Conservation (phyloP, 53 echinoderm and acorn worm species). For the Stichopus horrens region DNA sequence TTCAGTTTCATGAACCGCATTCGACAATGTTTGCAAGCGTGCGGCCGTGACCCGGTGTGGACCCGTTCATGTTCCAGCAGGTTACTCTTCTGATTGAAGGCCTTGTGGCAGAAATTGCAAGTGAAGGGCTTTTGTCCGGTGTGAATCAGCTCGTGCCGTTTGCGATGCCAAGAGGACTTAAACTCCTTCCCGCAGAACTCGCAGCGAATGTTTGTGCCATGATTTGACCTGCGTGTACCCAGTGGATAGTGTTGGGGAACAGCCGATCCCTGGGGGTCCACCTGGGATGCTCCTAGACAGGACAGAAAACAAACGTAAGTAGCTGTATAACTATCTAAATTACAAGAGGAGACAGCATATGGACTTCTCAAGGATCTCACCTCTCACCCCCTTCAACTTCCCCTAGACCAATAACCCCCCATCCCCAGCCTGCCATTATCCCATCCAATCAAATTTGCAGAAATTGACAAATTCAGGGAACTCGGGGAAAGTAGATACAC, state of each 20-base stretch:
- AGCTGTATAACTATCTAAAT: not conserved
- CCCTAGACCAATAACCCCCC: no score
- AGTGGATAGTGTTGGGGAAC: not conserved
- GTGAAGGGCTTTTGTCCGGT: conserved; percentile 89
- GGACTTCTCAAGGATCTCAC: no score
- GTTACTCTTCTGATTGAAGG: conserved; percentile 90
- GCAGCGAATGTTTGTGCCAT: conserved; percentile 43
- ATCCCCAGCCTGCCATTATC: no score
- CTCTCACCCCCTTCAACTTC: no score
- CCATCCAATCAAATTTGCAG: no score
- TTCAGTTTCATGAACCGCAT: conserved; percentile 3
- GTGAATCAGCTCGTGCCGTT: conserved; percentile 82
- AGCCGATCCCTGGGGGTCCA: conserved; percentile 11
- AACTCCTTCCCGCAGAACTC: conserved; percentile 79
- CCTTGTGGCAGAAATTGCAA: conserved; percentile 67
- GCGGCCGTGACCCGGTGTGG: conserved; percentile 50
- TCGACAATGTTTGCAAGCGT: conserved; percentile 13
- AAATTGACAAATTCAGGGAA: no score
- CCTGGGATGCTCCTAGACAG: conserved; percentile 15
- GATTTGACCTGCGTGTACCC: not conserved
- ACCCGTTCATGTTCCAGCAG: conserved; percentile 74
- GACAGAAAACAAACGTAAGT: conserved; percentile 18
- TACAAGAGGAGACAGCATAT: no score
- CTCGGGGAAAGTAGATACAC: no score
- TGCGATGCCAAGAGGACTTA: conserved; percentile 86